Percentiles rank a stretch among this genome's conserved stretches.
Conservation (phyloP, 2,113 vertebrate species). For the Motacilla alba region DNA sequence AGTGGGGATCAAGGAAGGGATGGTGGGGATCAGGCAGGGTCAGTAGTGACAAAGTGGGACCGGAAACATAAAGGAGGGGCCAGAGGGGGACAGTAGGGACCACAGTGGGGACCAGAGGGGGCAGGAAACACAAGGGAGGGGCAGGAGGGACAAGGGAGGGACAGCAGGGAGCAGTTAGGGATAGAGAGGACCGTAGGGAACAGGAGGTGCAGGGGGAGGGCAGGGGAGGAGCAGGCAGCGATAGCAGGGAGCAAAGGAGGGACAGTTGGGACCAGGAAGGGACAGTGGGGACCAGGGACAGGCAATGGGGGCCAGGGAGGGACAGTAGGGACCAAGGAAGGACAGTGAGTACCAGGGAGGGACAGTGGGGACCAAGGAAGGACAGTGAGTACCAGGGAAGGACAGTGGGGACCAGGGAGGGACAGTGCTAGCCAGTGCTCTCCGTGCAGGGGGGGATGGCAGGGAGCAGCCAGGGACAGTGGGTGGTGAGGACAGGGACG, state of each 20-base stretch:
- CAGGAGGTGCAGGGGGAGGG: too few species aligned
- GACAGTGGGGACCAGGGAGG: neutral
- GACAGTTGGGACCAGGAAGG: neutral
- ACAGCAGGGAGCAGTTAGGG: neutral
- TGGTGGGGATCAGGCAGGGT: too few species aligned
- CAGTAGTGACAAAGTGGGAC: too few species aligned
- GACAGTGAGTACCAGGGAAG: too few species aligned
- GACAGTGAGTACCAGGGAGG: too few species aligned
- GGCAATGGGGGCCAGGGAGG: rapidly evolving
- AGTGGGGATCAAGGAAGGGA: too few species aligned
- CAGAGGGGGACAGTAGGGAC: too few species aligned
- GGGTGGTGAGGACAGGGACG: rapidly evolving
- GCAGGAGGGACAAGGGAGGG: neutral
- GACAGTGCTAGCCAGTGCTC: neutral
- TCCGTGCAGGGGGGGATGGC: neutral
- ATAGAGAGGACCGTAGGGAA: neutral
- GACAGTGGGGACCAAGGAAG: neutral
- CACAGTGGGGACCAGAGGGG: too few species aligned
- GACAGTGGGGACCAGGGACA: too few species aligned
- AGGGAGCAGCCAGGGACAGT: neutral
- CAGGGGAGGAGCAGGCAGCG: too few species aligned
- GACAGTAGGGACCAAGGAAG: neutral
- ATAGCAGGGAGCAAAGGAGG: neutral
- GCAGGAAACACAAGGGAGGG: too few species aligned
- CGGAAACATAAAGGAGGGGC: too few species aligned